Evolutionary conservation across 2,797 vertebrate genomes (phyloP), one percentile per base, ranked within the genome.

Genomic region (Microhierax caerulescens): DNA sequence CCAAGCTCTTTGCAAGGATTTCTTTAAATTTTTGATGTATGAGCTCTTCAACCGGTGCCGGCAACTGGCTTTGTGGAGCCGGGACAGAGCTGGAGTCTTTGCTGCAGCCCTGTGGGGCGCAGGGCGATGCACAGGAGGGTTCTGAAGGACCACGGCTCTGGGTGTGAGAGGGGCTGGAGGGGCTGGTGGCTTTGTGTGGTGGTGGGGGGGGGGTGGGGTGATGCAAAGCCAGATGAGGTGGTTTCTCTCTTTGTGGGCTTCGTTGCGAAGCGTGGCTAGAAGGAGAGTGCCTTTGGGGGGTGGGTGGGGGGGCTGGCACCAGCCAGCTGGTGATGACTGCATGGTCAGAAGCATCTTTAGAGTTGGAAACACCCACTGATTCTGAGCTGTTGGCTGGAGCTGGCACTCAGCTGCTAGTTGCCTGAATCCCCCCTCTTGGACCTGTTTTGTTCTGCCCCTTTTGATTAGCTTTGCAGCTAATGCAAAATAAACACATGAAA

Each of bases 161-260:
- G 13, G 7, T 41, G 47, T 1, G 1, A 36, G 10, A 19, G 73
- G 13, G 36, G 17, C 25, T 3, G 0, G 24, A 25, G 34, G 13
- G 36, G 17, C 25, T 3, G 0, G 24, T 22, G 34, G 43, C 30
- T 59, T 16, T 39, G 36, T 24, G 51, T 15, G 10, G 27, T 3
- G 12, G 11, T 28, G 39, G 30, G 20, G 11, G n/a, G 39, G 30
- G 20, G 41, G 57, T 34, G 53, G 15, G 32, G 30, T 41, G 48
- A 24, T n/a, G 6, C 39, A 41, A 22, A 60, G 13, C 53, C 23
- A 36, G 9, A 4, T 27, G 45, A 74, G 47, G 41, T 43, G 0
- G 0, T 41, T 69, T 68, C n/a, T 61, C 28, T 51, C 8, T 43
- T n/a, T 80, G 24, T 37, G 19, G 27, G 45, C 22, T 37, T 36